phyloP scores from a whole-genome alignment of 2,797 vertebrate species.

The Miichthys miiuy region DNA sequence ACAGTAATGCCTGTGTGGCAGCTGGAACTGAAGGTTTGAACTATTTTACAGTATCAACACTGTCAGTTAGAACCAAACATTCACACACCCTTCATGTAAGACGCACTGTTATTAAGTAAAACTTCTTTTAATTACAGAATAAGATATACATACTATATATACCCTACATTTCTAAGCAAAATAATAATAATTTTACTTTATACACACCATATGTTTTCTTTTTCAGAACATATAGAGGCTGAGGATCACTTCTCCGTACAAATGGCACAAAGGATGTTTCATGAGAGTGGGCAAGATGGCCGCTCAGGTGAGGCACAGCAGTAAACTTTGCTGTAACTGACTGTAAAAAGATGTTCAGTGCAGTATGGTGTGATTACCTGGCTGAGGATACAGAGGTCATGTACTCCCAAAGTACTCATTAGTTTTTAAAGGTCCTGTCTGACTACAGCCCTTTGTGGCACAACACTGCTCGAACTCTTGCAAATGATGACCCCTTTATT shows the following conservation, averaged over 20 bases:
- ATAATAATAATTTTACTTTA: neutral
- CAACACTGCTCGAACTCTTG: too few relatives aligned
- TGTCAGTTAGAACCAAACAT: neutral
- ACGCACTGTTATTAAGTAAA: too few relatives aligned
- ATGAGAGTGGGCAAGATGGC: constrained; percentile 61
- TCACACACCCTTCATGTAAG: too few relatives aligned
- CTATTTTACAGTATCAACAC: neutral
- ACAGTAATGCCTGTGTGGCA: too few relatives aligned
- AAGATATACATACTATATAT: too few relatives aligned
- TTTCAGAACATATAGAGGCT: constrained; percentile 41
- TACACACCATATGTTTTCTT: constrained; percentile 6
- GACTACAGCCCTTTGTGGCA: neutral
- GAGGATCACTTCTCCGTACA: constrained; percentile 18
- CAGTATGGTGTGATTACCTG: neutral
- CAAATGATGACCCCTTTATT: constrained; percentile 34
- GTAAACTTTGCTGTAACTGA: neutral
- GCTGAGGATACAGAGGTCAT: neutral
- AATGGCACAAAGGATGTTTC: constrained; percentile 69
- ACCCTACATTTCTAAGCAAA: neutral
- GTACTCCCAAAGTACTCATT: neutral
- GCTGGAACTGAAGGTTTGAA: too few relatives aligned
- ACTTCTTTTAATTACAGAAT: too few relatives aligned
- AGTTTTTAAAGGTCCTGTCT: neutral
- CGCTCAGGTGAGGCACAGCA: constrained; percentile 68
- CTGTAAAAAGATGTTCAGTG: neutral